Base-by-base conservation (phyloP, 1,140 invertebrate genomes). In the Ephestia elutella region DNA sequence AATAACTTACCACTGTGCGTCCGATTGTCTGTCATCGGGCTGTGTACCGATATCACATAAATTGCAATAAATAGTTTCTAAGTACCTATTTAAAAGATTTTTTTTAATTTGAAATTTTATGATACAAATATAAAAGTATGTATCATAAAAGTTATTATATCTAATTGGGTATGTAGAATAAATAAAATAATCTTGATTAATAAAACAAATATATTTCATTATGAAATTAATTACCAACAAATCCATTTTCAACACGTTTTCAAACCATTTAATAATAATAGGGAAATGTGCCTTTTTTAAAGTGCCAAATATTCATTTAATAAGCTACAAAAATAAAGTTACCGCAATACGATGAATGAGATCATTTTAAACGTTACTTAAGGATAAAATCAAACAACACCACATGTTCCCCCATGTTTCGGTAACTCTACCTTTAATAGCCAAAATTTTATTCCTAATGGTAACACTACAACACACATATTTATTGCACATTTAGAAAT, bases 161-260 rank as follows among this genome's bases (percentile, higher is more conserved):
- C 21, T 25, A 25, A 25, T 3, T 3, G 7, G 21, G 21, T 25
- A 7, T n/a, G 21, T 25, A 3, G 21, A 50, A 59, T 21, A 75
- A 86, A 82, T 79, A 76, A 85, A 83, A 82, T 65, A 75, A 38
- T 59, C 67, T 62, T 50, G 63, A 77, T 89, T 86, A 84, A 86
- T 89, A 84, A 89, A 90, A 90, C 89, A 90, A 90, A 88, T 90
- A 89, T 89, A 89, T 89, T 90, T 89, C 86, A 88, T 89, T 89
- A 87, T 76, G 87, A 90, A 89, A 90, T 90, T 87, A 90, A 89
- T 86, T 87, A 87, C 86, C 87, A 90, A 90, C 89, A 90, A 90
- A 90, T 90, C 86, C 88, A 89, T 87, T 86, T 86, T 87, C 79
- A 87, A 88, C 83, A 88, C 82, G 78, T 84, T 84, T 81, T 80